Evolutionary conservation across 2,797 vertebrate genomes (phyloP).

Genomic region (Tragelaphus eurycerus): DNA sequence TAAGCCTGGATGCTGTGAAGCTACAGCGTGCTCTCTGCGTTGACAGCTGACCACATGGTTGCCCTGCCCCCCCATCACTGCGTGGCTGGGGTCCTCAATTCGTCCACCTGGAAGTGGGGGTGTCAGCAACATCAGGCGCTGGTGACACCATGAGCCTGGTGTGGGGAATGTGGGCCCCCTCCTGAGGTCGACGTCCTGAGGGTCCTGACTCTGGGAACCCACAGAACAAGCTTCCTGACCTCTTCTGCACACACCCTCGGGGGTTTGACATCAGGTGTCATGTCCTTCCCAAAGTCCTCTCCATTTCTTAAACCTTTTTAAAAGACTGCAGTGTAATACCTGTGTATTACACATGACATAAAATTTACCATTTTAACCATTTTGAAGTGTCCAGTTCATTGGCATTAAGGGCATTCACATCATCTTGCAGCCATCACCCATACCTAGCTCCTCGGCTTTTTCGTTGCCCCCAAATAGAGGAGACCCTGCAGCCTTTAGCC

Average conservation of each 20-base stretch:
- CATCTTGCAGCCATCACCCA: not conserved
- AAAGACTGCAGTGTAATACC: not conserved
- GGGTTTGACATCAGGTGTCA: not conserved
- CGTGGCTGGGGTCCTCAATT: not conserved
- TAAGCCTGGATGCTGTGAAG: not conserved
- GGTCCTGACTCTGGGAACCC: not conserved
- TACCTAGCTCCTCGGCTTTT: not conserved
- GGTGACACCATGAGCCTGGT: not conserved
- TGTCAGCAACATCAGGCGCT: too few species aligned
- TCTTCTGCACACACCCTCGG: not conserved
- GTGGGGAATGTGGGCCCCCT: accelerated
- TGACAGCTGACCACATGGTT: accelerated
- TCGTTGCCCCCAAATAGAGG: not conserved
- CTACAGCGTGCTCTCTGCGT: accelerated
- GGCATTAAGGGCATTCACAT: not conserved
- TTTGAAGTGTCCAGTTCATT: not conserved
- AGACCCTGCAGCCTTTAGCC: not conserved
- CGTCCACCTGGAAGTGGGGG: not conserved
- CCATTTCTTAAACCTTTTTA: not conserved
- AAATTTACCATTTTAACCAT: not conserved
- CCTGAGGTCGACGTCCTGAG: not conserved
- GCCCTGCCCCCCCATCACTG: not conserved
- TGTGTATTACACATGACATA: not conserved
- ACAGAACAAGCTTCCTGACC: not conserved
- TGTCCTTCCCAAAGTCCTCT: not conserved